Percentiles rank a stretch among this genome's conserved stretches.
These are phyloP conservation scores for Caloenas nicobarica DNA, from an alignment of 2,113 vertebrate species.

Conservation along the genomic window DNA sequence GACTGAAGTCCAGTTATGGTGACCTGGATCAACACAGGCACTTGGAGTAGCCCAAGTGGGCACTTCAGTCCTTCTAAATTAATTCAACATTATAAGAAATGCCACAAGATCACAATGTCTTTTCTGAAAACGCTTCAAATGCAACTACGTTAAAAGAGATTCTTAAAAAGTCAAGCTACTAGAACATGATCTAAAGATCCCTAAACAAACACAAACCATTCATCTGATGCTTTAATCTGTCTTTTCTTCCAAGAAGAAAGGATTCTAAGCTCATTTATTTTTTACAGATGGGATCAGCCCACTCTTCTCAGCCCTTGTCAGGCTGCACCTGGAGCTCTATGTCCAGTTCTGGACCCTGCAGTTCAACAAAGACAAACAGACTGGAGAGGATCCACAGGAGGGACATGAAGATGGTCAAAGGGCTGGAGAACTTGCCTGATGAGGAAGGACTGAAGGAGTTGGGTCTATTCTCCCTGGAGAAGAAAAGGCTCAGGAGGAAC, in stretches of 20 bases:
- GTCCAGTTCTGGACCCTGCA: no score
- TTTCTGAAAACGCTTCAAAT: neutral
- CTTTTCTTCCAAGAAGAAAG: neutral
- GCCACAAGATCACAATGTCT: neutral
- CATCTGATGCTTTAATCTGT: neutral
- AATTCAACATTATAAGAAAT: neutral
- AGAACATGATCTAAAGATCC: neutral
- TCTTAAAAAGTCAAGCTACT: neutral
- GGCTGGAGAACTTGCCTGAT: no score
- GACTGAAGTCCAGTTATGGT: fast-evolving
- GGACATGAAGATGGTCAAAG: no score
- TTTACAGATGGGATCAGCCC: neutral
- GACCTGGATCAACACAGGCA: neutral
- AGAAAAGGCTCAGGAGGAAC: no score
- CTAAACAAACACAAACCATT: neutral
- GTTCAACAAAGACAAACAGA: no score
- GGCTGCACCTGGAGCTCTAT: no score
- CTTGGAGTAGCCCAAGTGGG: neutral
- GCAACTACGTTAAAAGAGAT: neutral
- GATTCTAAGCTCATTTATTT: neutral
- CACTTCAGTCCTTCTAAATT: neutral
- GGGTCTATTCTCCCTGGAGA: no score
- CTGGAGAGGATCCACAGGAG: no score
- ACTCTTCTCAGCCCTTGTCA: no score
- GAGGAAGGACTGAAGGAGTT: no score